A percentile compares a stretch with the other conserved stretches of the same genome.
These are phyloP conservation scores for Tetragonisca angustula DNA, from an alignment of 2,888 invertebrate genomes.

Conservation along the genomic window DNA sequence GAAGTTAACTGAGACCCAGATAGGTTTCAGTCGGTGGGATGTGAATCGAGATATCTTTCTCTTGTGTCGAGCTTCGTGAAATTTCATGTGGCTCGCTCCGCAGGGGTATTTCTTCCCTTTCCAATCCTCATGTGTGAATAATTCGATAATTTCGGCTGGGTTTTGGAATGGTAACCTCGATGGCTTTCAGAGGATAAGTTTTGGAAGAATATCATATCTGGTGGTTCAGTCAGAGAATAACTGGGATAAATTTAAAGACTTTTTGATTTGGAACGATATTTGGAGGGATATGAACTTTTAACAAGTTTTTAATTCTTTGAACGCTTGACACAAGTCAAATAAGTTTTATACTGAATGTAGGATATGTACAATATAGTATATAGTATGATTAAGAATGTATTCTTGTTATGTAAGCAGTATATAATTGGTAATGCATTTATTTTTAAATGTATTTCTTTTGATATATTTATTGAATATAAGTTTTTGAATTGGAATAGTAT, in stretches of 20 bases:
- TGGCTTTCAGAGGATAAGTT: not conserved
- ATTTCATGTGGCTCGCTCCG: not conserved
- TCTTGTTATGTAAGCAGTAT: too few relatives aligned
- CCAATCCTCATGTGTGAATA: not conserved
- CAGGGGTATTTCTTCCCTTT: not conserved
- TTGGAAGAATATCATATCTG: not conserved
- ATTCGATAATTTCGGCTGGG: not conserved
- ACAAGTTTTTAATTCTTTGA: too few relatives aligned
- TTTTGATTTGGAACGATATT: too few relatives aligned
- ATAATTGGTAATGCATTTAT: too few relatives aligned
- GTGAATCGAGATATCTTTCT: slow-evolving; percentile 19
- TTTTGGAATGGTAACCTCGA: not conserved
- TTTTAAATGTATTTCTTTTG: too few relatives aligned
- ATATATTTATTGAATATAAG: too few relatives aligned
- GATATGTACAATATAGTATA: too few relatives aligned
- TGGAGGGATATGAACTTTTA: not conserved
- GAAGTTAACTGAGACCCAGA: slow-evolving; percentile 40
- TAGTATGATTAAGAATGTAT: too few relatives aligned
- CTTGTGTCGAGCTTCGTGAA: not conserved
- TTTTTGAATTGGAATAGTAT: not conserved
- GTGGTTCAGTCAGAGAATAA: not conserved
- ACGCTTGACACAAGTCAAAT: too few relatives aligned
- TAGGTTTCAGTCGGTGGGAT: slow-evolving; percentile 7
- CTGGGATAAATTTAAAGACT: not conserved
- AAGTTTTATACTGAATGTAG: too few relatives aligned